Evolutionary conservation across 2,888 invertebrate genomes (phyloP).

Genomic region (Eledona agricola): DNA sequence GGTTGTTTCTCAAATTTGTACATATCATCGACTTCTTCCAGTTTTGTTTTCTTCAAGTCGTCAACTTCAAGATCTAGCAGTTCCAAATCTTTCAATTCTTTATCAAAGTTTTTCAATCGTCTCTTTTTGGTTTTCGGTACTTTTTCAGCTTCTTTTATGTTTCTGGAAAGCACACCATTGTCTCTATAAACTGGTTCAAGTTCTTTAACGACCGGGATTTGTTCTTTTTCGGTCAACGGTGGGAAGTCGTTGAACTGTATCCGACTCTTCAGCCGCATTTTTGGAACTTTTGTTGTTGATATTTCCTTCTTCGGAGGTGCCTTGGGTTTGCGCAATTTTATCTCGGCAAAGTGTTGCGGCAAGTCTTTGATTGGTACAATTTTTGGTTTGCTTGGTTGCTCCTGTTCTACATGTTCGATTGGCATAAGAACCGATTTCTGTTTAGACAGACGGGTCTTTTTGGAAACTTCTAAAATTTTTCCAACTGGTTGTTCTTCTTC

Average conservation of each 20-base stretch:
- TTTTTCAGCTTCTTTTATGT: slow-evolving; percentile 63
- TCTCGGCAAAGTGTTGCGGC: slow-evolving; percentile 64
- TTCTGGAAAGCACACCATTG: slow-evolving; percentile 63
- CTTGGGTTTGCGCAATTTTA: slow-evolving; percentile 69
- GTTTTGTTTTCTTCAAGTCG: slow-evolving; percentile 58
- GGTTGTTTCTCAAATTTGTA: slow-evolving; percentile 47
- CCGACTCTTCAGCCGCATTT: slow-evolving; percentile 75
- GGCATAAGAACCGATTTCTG: slow-evolving; percentile 53
- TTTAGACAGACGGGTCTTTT: slow-evolving; percentile 38
- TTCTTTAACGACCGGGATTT: slow-evolving; percentile 55
- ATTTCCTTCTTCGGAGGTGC: slow-evolving; percentile 52
- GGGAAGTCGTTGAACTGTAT: slow-evolving; percentile 68
- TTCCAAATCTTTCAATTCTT: slow-evolving; percentile 61
- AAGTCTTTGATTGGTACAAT: slow-evolving; percentile 66
- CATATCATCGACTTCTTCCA: slow-evolving; percentile 58
- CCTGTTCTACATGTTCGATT: slow-evolving; percentile 65
- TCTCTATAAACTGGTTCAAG: slow-evolving; percentile 57
- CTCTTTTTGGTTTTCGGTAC: slow-evolving; percentile 55
- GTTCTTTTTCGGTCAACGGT: slow-evolving; percentile 54
- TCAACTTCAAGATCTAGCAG: slow-evolving; percentile 62
- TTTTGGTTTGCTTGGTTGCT: slow-evolving; percentile 69
- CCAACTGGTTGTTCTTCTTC: slow-evolving; percentile 33
- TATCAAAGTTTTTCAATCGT: slow-evolving; percentile 59
- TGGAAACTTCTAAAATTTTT: slow-evolving; percentile 45
- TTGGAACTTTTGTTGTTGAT: slow-evolving; percentile 65